Conservation (phyloP, 1,140 invertebrate species). For the Micrasema minimum region DNA sequence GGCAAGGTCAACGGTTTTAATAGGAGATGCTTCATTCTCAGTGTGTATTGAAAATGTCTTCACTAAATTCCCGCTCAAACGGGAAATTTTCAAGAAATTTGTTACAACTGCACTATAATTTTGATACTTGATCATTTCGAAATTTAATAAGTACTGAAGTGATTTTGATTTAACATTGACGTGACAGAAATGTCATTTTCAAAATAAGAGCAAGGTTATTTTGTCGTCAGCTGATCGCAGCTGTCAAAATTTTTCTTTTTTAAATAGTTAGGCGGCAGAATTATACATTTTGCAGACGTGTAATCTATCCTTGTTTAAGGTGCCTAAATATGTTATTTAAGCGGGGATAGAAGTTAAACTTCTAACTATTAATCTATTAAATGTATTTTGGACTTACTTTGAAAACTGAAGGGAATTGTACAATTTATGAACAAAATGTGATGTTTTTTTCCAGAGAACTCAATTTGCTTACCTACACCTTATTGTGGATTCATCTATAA, state of each 20-base stretch:
- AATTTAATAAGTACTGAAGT: constrained; percentile 6
- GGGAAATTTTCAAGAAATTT: constrained; percentile 28
- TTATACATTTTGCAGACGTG: no score
- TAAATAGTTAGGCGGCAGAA: no score
- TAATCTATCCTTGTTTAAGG: no score
- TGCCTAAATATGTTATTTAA: no score
- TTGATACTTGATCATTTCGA: constrained; percentile 41
- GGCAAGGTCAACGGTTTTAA: constrained; percentile 65
- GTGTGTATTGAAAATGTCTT: constrained; percentile 37
- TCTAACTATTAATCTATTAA: no score
- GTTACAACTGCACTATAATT: constrained; percentile 22
- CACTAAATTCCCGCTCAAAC: not conserved
- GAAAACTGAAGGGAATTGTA: no score
- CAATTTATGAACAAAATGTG: no score
- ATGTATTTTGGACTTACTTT: no score
- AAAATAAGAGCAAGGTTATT: constrained; percentile 41
- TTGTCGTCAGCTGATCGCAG: constrained; percentile 27
- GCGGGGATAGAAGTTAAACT: no score
- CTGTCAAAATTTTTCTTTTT: constrained; percentile 23
- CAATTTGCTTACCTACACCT: no score
- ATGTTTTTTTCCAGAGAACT: no score
- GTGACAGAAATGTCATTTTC: constrained; percentile 25
- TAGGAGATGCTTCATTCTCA: constrained; percentile 23
- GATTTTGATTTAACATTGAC: constrained; percentile 28
- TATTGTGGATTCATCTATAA: no score